A percentile compares a stretch with the other conserved stretches of the same genome.
These are phyloP conservation scores for Sisyra nigra DNA, from an alignment of 2,888 invertebrate genomes.

Conservation along the genomic window DNA sequence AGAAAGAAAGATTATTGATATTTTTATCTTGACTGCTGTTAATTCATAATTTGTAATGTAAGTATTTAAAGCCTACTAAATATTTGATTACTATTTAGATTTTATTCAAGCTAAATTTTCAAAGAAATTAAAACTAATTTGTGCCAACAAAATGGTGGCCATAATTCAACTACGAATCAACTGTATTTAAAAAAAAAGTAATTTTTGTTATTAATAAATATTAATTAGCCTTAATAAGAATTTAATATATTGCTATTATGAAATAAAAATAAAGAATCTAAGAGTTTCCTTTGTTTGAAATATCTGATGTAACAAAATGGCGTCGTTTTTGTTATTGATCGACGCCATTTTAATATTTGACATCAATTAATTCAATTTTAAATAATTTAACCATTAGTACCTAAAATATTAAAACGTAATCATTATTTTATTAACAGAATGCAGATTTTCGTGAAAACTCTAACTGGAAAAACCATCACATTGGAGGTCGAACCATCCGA, in stretches of 20 bases:
- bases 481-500: conserved; percentile 41
- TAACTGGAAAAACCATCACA: conserved; percentile 39
- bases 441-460: conserved; percentile 45
- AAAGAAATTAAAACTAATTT: too few species aligned
- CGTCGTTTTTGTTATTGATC: background rate
- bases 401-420: too few species aligned
- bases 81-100: background rate
- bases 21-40: conserved; percentile 6
- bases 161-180: too few species aligned
- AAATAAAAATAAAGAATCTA: too few species aligned
- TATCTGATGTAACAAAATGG: conserved; percentile 6
- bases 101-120: too few species aligned
- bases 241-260: too few species aligned
- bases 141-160: too few species aligned
- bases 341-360: conserved; percentile 1
- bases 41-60: background rate
- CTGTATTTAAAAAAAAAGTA: background rate
- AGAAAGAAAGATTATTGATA: conserved; percentile 1
- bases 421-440: conserved; percentile 29
- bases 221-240: too few species aligned
- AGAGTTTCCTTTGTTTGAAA: conserved; percentile 4
- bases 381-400: background rate
- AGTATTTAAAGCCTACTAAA: background rate
- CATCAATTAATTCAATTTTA: conserved; percentile 1
- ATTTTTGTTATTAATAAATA: background rate